Base-by-base conservation (phyloP, 2,888 invertebrate genomes). In the Tetragonula carbonaria region DNA sequence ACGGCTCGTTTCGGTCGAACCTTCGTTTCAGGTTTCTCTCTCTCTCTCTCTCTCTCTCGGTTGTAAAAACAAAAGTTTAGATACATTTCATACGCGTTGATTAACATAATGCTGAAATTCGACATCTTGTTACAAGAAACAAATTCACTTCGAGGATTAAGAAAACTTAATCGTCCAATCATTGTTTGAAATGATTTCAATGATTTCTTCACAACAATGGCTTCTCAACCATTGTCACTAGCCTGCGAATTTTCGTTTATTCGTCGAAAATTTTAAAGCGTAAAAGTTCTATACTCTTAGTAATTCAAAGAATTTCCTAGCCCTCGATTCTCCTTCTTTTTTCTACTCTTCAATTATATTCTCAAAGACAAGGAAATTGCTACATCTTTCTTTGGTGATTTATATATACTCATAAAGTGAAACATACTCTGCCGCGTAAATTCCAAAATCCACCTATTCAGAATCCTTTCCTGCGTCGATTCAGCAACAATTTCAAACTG, bases 1-100 rank as follows among this genome's bases (percentile, higher is more conserved):
- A 72, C 57, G 66, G 72, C 51, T 75, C 66, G 82, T 16, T 80
- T 63, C 78, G 79, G 86, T 84, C 83, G 89, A 87, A 86, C 82
- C 80, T 80, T 78, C 81, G 53, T 75, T 76, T 73, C 38, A 23
- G 53, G 71, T 23, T 67, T 50, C 38, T 66, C 62, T 66, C 38
- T 21, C 21, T 28, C 18, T 53, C 16, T 57, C 23, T 55, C 45
- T 57, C 23, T 55, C 50, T n/a, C 11, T 57, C 23, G 5, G 38
- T 23, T 38, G 21, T 23, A 67, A 59, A 67, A 59, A 67, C 23
- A 5, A 28, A 68, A 11, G 23, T 68, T 28, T 51, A 5, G 14
- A 28, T 66, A 6, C 6, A 45, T n/a, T 33, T 21, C 1, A 65
- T 65, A 8, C 33, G 21, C 16, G 8, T 65, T 13, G 4, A 33